phyloP scores from a whole-genome alignment of 2,113 vertebrate species.

The Chelonoidis abingdonii region DNA sequence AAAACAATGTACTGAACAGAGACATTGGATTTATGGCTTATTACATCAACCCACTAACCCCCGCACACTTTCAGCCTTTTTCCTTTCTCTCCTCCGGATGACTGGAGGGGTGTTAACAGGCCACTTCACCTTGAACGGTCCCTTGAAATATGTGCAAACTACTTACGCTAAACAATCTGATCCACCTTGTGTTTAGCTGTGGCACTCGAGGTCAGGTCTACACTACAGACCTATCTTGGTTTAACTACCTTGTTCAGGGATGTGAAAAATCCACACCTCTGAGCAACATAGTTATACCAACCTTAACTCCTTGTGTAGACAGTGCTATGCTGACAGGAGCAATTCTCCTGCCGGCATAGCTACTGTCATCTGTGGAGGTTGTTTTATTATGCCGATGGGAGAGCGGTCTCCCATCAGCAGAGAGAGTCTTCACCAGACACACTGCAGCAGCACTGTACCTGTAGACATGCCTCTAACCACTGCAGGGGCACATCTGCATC shows the following conservation, averaged over 20 bases:
- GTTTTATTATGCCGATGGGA: too few species aligned
- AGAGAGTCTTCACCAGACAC: too few species aligned
- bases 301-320: too few species aligned
- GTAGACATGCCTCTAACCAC: too few species aligned
- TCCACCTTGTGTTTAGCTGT: neutral
- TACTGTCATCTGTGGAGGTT: too few species aligned
- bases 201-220: neutral
- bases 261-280: neutral
- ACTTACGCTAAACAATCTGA: neutral
- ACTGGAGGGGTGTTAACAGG: neutral
- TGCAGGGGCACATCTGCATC: too few species aligned
- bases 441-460: too few species aligned
- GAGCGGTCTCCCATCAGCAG: too few species aligned
- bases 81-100: neutral
- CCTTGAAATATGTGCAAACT: neutral
- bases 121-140: neutral
- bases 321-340: too few species aligned
- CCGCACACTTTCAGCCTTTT: too few species aligned
- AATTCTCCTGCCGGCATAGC: too few species aligned
- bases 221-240: neutral
- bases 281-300: too few species aligned
- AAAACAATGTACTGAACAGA: neutral
- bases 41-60: neutral
- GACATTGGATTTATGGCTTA: neutral
- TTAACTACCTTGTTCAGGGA: neutral